Evolutionary conservation across 1,140 invertebrate genomes (phyloP), one percentile per base, ranked within the genome.

Genomic region (Oryctes rhinoceros): DNA sequence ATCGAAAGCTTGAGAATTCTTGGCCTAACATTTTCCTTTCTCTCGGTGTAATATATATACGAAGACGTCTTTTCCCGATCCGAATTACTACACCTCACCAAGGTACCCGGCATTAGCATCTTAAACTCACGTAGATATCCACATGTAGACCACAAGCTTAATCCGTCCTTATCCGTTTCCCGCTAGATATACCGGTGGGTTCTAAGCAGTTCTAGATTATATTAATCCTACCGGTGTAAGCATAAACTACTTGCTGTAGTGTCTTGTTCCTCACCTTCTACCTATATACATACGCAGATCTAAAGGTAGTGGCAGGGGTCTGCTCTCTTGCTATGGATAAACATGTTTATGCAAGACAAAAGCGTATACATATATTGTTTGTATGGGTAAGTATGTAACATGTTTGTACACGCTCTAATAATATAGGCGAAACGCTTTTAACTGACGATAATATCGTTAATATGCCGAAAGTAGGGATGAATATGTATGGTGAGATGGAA

Each of bases 301-400:
- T 30, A 30, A 30, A 30, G 24, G 24, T 30, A 30, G 24, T 2
- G 24, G 24, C 15, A n/a, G 15, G 18, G 13, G 53, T 18, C 15
- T 18, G 6, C 49, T 53, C 11, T n/a, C 15, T 15, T 59, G 53
- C 18, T 59, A 0, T 15, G 18, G 53, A 59, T 59, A 59, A 59
- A 59, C 53, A 59, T 59, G 53, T 59, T 59, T n/a, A 59, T n/a
- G 53, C 53, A 59, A 59, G 53, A 59, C 53, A 59, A 59, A 59
- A 59, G 53, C 53, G 18, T 44, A 44, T 44, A 44, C 9, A 44
- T 44, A 3, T 44, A 44, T 44, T 44, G 39, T 44, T 5, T 44
- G 9, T 3, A 44, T 44, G 9, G 5, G 39, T 44, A 44, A 44
- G 39, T 44, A 44, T 44, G 13, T 59, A 59, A 59, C 53, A n/a